A percentile compares a stretch with the other conserved stretches of the same genome.
Evolutionary conservation across 2,113 vertebrate species (phyloP).

Genomic region (Spea multiplicata): DNA sequence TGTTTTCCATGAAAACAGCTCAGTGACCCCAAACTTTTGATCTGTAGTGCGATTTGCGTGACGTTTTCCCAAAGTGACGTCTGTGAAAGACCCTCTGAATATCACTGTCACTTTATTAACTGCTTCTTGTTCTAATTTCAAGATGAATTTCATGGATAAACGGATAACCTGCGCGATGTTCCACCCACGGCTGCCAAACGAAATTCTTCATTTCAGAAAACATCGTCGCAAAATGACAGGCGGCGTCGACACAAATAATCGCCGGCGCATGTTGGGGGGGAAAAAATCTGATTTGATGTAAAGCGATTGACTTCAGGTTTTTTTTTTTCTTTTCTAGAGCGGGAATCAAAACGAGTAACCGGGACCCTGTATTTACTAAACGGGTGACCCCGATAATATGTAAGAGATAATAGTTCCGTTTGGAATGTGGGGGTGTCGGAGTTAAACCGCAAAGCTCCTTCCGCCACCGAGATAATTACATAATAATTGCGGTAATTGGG

Average conservation of each 20-base stretch:
- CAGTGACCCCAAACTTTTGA: too few species aligned
- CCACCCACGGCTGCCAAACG: constrained; percentile 15
- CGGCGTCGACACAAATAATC: background rate
- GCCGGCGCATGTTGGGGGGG: background rate
- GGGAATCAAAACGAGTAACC: too few species aligned
- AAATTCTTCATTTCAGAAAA: background rate
- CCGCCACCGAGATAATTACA: background rate
- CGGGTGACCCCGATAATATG: too few species aligned
- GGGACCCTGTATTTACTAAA: too few species aligned
- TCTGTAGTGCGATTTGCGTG: background rate
- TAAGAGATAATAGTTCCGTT: too few species aligned
- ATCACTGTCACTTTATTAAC: constrained; percentile 30
- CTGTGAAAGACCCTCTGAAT: constrained; percentile 44
- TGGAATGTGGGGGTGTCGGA: too few species aligned
- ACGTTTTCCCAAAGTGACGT: constrained; percentile 5
- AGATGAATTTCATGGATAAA: constrained; percentile 36
- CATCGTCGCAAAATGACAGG: background rate
- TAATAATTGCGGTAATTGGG: background rate
- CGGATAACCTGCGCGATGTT: constrained; percentile 13
- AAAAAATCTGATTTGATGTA: too few species aligned
- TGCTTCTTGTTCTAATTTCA: constrained; percentile 35
- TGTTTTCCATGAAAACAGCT: too few species aligned
- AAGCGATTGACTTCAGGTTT: too few species aligned
- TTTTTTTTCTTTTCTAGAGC: too few species aligned
- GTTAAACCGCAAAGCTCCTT: too few species aligned